Percentiles rank a stretch among this genome's conserved stretches.
phyloP scores from a whole-genome alignment of 2,797 vertebrate genomes.

The Distichodus sexfasciatus region DNA sequence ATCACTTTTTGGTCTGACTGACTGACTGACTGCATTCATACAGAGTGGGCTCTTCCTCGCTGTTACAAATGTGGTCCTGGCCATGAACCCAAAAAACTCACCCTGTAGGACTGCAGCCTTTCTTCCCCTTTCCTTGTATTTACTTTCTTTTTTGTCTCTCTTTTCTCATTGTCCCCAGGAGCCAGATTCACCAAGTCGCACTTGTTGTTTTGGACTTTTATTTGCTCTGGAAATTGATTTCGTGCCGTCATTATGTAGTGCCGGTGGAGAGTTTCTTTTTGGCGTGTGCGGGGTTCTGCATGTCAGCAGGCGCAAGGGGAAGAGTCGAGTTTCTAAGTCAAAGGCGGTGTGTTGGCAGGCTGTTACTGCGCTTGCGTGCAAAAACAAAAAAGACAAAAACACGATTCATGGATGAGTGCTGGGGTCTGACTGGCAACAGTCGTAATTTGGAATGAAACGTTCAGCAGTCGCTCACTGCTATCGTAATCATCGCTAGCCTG shows the following conservation, averaged over 20 bases:
- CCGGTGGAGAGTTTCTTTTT: constrained; percentile 47
- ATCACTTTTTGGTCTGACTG: no score
- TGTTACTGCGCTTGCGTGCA: not conserved
- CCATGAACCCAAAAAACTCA: not conserved
- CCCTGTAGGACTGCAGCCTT: not conserved
- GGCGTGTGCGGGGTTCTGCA: constrained; percentile 2
- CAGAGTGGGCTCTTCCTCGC: not conserved
- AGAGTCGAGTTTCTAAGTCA: constrained; percentile 6
- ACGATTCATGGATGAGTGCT: not conserved
- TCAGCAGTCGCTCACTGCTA: no score
- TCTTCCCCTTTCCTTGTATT: not conserved
- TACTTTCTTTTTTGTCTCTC: constrained; percentile 19
- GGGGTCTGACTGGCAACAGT: not conserved
- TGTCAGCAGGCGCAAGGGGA: constrained; percentile 15
- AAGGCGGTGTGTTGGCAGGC: not conserved
- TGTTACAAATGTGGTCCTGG: not conserved
- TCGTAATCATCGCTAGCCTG: no score
- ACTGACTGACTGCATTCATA: no score
- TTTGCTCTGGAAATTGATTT: constrained; percentile 64
- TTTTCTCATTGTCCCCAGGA: constrained; percentile 46
- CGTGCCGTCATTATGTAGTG: constrained; percentile 62
- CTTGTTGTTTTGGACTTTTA: constrained; percentile 30
- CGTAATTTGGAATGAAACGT: no score
- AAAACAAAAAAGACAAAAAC: constrained; percentile 11
- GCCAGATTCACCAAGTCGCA: constrained; percentile 18